A percentile compares a stretch with the other conserved stretches of the same genome.
Evolutionary conservation across 92 coral and sea anemone genomes (phyloP).

Genomic region (Zoanthus solanderi): DNA sequence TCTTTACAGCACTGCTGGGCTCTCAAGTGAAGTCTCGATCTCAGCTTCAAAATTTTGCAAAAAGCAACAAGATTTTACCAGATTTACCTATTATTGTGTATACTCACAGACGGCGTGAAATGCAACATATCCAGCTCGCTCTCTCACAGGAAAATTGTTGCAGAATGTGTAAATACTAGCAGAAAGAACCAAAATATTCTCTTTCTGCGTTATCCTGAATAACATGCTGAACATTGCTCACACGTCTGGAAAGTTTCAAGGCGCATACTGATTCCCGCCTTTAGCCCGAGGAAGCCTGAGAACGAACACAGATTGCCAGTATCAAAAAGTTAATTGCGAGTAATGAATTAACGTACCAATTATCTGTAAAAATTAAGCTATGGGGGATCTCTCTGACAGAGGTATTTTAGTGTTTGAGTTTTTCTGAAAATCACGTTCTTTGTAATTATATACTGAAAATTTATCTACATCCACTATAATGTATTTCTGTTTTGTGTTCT

Average conservation of each 20-base stretch:
- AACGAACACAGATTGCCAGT: not conserved
- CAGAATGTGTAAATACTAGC: slow-evolving; percentile 68
- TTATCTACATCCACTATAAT: not conserved
- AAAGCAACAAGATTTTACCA: not conserved
- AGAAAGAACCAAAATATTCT: slow-evolving; percentile 58
- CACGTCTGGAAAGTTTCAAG: not conserved
- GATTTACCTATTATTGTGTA: not conserved
- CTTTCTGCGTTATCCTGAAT: slow-evolving; percentile 46
- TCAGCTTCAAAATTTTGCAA: not conserved
- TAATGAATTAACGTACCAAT: too few species aligned
- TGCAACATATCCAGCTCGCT: slow-evolving; percentile 68
- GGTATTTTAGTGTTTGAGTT: too few species aligned
- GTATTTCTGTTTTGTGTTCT: not conserved
- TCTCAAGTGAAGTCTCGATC: too few species aligned
- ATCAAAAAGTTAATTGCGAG: not conserved
- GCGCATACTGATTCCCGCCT: not conserved
- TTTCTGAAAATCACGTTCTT: too few species aligned
- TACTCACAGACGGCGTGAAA: slow-evolving; percentile 77
- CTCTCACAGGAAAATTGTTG: slow-evolving; percentile 64
- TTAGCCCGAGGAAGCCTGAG: not conserved
- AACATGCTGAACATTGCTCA: not conserved
- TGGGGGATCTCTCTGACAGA: too few species aligned
- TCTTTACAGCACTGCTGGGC: too few species aligned
- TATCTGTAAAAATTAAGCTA: too few species aligned
- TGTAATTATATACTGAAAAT: too few species aligned